phyloP scores from a whole-genome alignment of 1,140 invertebrate species.

The Zelostemma sp. region DNA sequence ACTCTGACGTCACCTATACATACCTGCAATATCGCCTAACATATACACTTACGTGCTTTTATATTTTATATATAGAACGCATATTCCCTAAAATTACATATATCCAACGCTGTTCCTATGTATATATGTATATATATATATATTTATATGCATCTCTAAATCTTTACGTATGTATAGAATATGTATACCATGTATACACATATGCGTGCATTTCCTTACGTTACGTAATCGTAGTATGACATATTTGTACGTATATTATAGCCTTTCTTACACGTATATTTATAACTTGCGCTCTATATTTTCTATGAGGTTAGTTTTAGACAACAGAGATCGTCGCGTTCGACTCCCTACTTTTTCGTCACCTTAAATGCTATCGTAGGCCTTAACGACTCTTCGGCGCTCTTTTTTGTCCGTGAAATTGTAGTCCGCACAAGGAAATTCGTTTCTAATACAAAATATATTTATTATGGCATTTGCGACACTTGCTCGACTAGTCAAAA shows the following conservation, averaged over 20 bases:
- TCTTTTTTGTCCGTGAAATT: no score
- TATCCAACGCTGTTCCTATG: constrained; percentile 32
- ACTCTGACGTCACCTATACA: constrained; percentile 41
- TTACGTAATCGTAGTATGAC: background rate
- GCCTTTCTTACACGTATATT: constrained; percentile 23
- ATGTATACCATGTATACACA: constrained; percentile 42
- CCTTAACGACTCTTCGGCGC: background rate
- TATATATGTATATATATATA: constrained; percentile 40
- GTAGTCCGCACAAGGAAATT: background rate
- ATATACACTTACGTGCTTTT: constrained; percentile 40
- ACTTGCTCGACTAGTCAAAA: constrained; percentile 5
- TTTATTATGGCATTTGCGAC: constrained; percentile 1
- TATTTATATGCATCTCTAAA: constrained; percentile 34
- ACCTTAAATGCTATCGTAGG: constrained; percentile 16
- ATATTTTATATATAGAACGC: constrained; percentile 51
- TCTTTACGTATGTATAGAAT: constrained; percentile 43
- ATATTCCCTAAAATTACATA: constrained; percentile 52
- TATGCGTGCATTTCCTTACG: constrained; percentile 14
- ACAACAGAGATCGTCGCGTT: constrained; percentile 62
- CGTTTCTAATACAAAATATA: background rate
- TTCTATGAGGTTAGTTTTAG: constrained; percentile 58
- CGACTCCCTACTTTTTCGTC: background rate
- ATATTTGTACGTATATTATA: constrained; percentile 14
- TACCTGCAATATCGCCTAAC: constrained; percentile 43
- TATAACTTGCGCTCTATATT: constrained; percentile 49